phyloP scores from a whole-genome alignment of 2,797 vertebrate species.

The Muscicapa comitata region DNA sequence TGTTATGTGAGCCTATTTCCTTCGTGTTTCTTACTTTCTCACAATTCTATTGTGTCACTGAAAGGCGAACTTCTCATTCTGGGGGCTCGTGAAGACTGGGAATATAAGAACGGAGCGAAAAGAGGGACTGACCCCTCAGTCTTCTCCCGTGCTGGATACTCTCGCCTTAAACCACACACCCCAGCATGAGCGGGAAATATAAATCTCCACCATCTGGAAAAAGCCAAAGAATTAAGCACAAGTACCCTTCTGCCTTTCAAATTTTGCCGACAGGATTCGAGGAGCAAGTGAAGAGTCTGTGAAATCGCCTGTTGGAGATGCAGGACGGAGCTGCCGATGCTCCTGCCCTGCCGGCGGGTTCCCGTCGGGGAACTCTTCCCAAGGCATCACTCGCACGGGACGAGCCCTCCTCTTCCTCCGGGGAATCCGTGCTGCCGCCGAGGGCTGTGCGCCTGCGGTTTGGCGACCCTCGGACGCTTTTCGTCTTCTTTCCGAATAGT shows the following conservation, averaged over 20 bases:
- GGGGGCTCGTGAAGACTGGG: background rate
- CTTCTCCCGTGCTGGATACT: background rate
- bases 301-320: rapidly evolving
- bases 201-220: no score
- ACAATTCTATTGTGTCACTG: background rate
- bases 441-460: no score
- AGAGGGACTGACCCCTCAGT: background rate
- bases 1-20: background rate
- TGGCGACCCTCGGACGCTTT: no score
- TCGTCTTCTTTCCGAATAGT: no score
- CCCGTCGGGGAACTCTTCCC: background rate
- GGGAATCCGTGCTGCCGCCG: no score
- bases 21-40: background rate
- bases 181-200: rapidly evolving
- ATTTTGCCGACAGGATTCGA: background rate
- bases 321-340: background rate
- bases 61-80: background rate
- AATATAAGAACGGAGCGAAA: background rate
- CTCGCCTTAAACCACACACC: rapidly evolving
- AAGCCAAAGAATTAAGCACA: background rate
- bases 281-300: background rate
- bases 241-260: background rate
- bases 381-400: no score
- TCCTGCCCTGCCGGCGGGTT: background rate
- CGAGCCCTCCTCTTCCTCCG: no score